Evolutionary conservation across 1,140 invertebrate species (phyloP).

Genomic region (Drosophila pruinosa): DNA sequence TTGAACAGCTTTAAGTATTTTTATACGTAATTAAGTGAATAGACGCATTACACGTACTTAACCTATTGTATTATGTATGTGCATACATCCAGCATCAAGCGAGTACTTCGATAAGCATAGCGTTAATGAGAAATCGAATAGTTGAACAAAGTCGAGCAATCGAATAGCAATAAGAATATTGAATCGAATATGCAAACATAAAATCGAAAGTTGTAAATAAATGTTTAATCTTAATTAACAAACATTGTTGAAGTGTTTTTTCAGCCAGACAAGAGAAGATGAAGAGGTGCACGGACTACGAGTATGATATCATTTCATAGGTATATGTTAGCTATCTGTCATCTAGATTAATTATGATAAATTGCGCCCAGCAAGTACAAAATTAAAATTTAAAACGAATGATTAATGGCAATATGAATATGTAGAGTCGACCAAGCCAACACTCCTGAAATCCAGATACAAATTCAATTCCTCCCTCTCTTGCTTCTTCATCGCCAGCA

Average conservation of each 20-base stretch:
- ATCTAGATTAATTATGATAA: conserved; percentile 73
- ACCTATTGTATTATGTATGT: not conserved
- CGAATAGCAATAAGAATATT: conserved; percentile 33
- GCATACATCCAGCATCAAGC: not conserved
- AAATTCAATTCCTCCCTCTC: not conserved
- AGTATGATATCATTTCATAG: not conserved
- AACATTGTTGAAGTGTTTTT: conserved; percentile 19
- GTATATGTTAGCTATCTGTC: conserved; percentile 15
- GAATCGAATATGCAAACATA: conserved; percentile 52
- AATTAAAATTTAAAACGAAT: conserved; percentile 57
- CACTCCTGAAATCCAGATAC: not conserved
- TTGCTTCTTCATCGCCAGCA: not conserved
- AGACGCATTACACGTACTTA: conserved; percentile 24
- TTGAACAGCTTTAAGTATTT: conserved; percentile 78
- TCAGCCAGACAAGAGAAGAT: not conserved
- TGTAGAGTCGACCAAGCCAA: not conserved
- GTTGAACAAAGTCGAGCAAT: conserved; percentile 29
- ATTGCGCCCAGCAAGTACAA: conserved; percentile 37
- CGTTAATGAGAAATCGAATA: conserved; percentile 1
- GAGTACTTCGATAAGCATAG: not conserved
- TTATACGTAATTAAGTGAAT: conserved; percentile 76
- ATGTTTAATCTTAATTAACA: conserved; percentile 78
- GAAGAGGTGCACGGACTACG: conserved; percentile 3
- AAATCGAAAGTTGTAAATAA: conserved; percentile 67
- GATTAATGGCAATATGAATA: conserved; percentile 66